These are phyloP conservation scores for Coptodon rendalli DNA, from an alignment of 2,113 vertebrate genomes.

Conservation along the genomic window DNA sequence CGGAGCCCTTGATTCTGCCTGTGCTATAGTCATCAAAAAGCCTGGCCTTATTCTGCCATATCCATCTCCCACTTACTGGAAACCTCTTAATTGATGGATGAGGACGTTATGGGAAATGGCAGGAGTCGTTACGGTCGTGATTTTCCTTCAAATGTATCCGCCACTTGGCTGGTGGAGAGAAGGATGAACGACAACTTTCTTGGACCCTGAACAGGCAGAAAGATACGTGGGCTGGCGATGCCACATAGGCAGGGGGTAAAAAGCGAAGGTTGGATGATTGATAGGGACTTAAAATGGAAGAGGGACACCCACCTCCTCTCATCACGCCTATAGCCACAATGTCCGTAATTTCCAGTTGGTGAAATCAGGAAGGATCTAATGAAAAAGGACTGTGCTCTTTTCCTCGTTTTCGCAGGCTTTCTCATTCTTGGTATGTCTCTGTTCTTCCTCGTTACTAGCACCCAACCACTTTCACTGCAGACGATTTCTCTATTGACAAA, in stretches of 20 bases:
- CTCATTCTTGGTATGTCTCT: slow-evolving; percentile 54
- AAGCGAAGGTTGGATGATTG: slow-evolving; percentile 81
- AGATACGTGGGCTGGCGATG: slow-evolving; percentile 23
- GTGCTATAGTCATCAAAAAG: slow-evolving; percentile 36
- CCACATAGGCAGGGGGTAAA: slow-evolving; percentile 63
- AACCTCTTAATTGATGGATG: slow-evolving; percentile 86
- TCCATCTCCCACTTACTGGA: slow-evolving; percentile 74
- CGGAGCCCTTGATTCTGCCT: not conserved
- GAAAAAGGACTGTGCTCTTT: slow-evolving; percentile 80
- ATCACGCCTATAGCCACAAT: slow-evolving; percentile 66
- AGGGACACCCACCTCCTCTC: slow-evolving; percentile 33
- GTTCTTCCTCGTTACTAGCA: slow-evolving; percentile 69
- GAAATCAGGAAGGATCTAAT: slow-evolving; percentile 79
- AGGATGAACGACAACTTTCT: slow-evolving; percentile 54
- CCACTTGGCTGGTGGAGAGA: slow-evolving; percentile 65
- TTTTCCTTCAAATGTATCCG: slow-evolving; percentile 86
- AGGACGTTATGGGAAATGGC: slow-evolving; percentile 84
- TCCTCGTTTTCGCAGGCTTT: slow-evolving; percentile 54
- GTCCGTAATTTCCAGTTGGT: slow-evolving; percentile 77
- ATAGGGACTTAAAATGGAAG: slow-evolving; percentile 80
- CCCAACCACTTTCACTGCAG: slow-evolving; percentile 47
- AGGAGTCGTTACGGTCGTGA: slow-evolving; percentile 82
- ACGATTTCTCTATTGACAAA: slow-evolving; percentile 91
- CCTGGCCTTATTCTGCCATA: slow-evolving; percentile 71
- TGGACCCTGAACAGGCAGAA: slow-evolving; percentile 59